A percentile compares a stretch with the other conserved stretches of the same genome.
Evolutionary conservation across 2,113 vertebrate genomes (phyloP).

Genomic region (Chroicocephalus ridibundus): DNA sequence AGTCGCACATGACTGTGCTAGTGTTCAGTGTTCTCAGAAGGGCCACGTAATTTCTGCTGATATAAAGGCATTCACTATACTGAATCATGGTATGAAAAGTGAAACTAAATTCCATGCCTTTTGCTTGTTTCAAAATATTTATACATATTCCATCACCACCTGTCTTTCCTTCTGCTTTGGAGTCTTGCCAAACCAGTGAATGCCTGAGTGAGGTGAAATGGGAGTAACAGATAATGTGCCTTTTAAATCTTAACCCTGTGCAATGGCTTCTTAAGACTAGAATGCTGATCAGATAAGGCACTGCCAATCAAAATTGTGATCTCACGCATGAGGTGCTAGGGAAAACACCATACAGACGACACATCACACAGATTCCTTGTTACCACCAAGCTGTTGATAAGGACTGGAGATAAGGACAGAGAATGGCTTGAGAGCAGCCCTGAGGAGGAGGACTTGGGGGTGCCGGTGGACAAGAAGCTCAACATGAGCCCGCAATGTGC

Average conservation of each 20-base stretch:
- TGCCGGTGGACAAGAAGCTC: too few relatives aligned
- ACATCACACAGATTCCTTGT: not conserved
- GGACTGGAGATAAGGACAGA: not conserved
- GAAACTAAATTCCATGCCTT: not conserved
- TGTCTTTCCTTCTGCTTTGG: not conserved
- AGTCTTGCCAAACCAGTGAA: not conserved
- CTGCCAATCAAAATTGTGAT: not conserved
- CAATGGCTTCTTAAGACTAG: not conserved
- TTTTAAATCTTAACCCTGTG: not conserved
- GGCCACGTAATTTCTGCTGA: not conserved
- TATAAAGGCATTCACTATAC: not conserved
- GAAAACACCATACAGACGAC: not conserved
- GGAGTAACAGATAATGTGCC: not conserved
- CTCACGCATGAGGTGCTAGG: not conserved
- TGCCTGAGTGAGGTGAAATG: not conserved
- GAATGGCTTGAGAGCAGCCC: too few relatives aligned
- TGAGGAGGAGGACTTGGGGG: too few relatives aligned
- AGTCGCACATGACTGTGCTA: not conserved
- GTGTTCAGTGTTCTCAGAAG: not conserved
- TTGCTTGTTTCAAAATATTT: not conserved
- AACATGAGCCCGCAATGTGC: too few relatives aligned
- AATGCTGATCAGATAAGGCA: not conserved
- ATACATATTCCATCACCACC: not conserved
- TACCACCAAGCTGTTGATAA: not conserved
- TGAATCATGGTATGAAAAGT: not conserved